A percentile compares a stretch with the other conserved stretches of the same genome.
Evolutionary conservation across 2,797 vertebrate species (phyloP).

Genomic region (Cuniculus paca): DNA sequence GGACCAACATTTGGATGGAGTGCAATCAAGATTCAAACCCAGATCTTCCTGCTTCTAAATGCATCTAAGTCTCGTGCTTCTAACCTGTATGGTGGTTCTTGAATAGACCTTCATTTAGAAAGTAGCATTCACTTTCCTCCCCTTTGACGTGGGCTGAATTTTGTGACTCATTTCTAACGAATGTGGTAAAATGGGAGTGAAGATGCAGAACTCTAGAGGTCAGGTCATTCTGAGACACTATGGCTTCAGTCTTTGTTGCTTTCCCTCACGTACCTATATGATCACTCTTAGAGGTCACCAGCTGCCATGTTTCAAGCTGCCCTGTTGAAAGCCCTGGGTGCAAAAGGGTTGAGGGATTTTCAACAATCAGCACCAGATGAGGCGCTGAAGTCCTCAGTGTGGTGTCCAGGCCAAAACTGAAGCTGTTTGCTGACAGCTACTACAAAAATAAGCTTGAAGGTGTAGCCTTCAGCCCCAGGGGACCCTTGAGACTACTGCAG

Average conservation of each 20-base stretch:
- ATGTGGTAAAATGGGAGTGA: neutral
- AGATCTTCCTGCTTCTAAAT: constrained; percentile 9
- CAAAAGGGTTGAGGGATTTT: neutral
- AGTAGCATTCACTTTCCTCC: neutral
- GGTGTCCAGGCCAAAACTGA: neutral
- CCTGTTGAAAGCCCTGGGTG: neutral
- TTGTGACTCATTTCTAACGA: neutral
- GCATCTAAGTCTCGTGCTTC: neutral
- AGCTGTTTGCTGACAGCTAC: neutral
- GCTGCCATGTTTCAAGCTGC: neutral
- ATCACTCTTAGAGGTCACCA: neutral
- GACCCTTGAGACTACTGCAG: neutral
- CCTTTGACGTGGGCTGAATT: neutral
- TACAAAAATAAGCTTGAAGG: neutral
- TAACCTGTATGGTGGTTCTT: neutral
- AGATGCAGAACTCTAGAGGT: neutral
- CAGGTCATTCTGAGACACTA: neutral
- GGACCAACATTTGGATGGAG: neutral
- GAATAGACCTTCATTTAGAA: neutral
- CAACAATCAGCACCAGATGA: neutral
- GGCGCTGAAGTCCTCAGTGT: neutral
- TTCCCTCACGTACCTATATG: neutral
- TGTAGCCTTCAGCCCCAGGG: neutral
- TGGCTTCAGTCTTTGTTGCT: neutral
- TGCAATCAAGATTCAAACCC: neutral